These are phyloP conservation scores for Odocoileus virginianus DNA, from an alignment of 2,113 vertebrate species.

Conservation along the genomic window DNA sequence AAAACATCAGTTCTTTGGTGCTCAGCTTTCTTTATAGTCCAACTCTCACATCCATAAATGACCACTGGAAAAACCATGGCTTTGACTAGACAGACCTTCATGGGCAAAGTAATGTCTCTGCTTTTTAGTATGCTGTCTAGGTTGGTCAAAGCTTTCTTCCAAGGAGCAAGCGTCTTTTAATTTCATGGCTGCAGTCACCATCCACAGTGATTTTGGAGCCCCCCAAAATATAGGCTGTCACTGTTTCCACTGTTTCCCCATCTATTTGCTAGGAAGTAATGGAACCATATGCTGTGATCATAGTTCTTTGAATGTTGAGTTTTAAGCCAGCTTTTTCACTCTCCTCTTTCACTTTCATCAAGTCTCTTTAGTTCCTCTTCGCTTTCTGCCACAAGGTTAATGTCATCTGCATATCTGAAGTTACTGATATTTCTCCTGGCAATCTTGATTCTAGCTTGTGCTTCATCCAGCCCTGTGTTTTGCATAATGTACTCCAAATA, in stretches of 20 bases:
- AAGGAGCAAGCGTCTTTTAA: neutral
- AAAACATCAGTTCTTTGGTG: neutral
- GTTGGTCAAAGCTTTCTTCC: neutral
- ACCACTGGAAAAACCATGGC: neutral
- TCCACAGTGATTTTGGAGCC: neutral
- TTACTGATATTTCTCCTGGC: neutral
- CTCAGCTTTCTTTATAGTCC: neutral
- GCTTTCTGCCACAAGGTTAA: neutral
- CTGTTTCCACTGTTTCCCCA: neutral
- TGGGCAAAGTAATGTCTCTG: neutral
- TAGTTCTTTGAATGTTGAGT: neutral
- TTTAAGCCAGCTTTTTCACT: neutral
- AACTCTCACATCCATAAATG: neutral
- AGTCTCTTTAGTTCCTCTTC: neutral
- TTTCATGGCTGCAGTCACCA: neutral
- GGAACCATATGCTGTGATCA: no score
- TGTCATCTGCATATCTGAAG: neutral
- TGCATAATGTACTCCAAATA: neutral
- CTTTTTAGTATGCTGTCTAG: neutral
- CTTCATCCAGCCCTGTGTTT: neutral
- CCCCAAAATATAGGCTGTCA: no score
- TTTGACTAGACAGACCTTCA: neutral
- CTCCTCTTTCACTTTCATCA: neutral
- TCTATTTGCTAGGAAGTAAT: neutral
- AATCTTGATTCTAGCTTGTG: neutral